Percentiles rank a stretch among this genome's conserved stretches.
These are phyloP conservation scores for Apamea monoglypha DNA, from an alignment of 2,888 invertebrate species.

Conservation along the genomic window DNA sequence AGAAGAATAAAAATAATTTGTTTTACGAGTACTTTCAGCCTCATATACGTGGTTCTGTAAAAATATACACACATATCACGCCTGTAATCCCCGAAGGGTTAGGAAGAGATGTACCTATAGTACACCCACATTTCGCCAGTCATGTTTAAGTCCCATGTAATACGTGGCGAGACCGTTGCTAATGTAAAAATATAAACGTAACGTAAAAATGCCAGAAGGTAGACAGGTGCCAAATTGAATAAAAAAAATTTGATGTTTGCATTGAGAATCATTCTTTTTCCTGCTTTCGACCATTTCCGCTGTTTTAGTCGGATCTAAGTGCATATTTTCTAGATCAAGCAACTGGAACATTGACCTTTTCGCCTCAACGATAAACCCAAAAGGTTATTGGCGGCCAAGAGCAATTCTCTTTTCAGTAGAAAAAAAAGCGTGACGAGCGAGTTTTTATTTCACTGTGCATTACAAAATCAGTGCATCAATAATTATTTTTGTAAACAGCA, in stretches of 20 bases:
- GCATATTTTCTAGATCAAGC: slow-evolving; percentile 13
- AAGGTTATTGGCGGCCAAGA: slow-evolving; percentile 28
- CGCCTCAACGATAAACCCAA: not conserved
- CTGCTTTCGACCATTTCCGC: not conserved
- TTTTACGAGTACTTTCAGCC: too few species aligned
- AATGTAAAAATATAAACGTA: not conserved
- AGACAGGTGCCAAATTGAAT: not conserved
- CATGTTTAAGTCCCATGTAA: not conserved
- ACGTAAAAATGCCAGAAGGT: not conserved
- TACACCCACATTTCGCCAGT: not conserved
- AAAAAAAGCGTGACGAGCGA: slow-evolving; percentile 18
- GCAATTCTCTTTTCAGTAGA: slow-evolving; percentile 18
- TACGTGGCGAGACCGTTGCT: not conserved
- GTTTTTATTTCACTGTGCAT: slow-evolving; percentile 19
- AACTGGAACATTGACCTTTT: slow-evolving; percentile 21
- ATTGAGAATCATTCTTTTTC: not conserved
- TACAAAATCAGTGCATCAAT: not conserved
- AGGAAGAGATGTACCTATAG: not conserved
- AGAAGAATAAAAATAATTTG: not conserved
- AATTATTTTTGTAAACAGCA: not conserved
- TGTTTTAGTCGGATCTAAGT: not conserved
- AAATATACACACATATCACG: not conserved
- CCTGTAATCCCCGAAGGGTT: fast-evolving
- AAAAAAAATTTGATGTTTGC: not conserved
- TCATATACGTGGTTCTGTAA: not conserved